Evolutionary conservation across 2,888 invertebrate genomes (phyloP).

Genomic region (Drosophila putrida): DNA sequence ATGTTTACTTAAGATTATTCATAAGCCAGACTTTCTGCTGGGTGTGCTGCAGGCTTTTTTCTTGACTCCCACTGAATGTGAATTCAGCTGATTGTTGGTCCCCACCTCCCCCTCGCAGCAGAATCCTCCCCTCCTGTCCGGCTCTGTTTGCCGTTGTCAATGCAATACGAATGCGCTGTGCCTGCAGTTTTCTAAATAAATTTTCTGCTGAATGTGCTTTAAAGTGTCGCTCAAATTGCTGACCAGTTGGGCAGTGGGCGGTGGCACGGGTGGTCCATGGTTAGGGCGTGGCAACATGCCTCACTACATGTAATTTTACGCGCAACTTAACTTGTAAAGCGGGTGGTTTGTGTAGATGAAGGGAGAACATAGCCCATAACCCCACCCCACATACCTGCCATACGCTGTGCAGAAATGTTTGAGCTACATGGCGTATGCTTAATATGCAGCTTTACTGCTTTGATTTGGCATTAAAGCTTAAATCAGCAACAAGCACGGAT

Average conservation of each 20-base stretch:
- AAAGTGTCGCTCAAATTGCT: constrained; percentile 70
- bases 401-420: constrained; percentile 62
- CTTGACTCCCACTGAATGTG: not conserved
- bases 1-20: constrained; percentile 76
- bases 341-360: not conserved
- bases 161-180: constrained; percentile 66
- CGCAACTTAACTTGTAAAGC: constrained; percentile 82
- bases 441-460: constrained; percentile 60
- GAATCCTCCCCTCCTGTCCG: not conserved
- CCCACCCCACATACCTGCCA: constrained; percentile 7
- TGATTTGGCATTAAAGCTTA: constrained; percentile 74
- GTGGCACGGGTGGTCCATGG: constrained; percentile 5
- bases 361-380: not conserved
- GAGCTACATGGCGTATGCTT: constrained; percentile 73
- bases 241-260: constrained; percentile 56
- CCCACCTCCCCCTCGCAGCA: not conserved
- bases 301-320: constrained; percentile 84
- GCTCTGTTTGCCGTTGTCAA: constrained; percentile 57
- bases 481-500: constrained; percentile 56
- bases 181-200: constrained; percentile 80
- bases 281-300: constrained; percentile 65
- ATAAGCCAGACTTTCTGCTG: constrained; percentile 35
- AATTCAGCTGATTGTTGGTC: constrained; percentile 35
- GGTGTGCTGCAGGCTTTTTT: constrained; percentile 16
- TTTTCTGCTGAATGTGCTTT: constrained; percentile 81